phyloP scores from a whole-genome alignment of 2,113 vertebrate genomes.

The Myotis lucifugus region DNA sequence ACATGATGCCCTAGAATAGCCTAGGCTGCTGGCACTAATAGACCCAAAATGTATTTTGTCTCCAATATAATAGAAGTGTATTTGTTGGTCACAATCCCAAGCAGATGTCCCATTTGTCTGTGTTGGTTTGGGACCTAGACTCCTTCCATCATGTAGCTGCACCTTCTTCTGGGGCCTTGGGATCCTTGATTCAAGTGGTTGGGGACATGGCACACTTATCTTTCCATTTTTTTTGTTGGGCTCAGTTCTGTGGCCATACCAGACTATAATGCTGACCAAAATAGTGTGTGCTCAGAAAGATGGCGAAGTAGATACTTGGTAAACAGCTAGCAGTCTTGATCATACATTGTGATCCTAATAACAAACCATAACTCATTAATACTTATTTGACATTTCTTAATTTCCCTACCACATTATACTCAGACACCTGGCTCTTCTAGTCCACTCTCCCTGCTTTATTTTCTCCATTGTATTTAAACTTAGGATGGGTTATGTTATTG shows the following conservation, averaged over 20 bases:
- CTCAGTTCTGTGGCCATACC: neutral
- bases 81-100: neutral
- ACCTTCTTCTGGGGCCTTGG: neutral
- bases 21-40: neutral
- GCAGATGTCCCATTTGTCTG: neutral
- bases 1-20: neutral
- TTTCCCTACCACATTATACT: neutral
- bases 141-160: neutral
- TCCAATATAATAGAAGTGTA: neutral
- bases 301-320: neutral
- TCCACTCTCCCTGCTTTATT: neutral
- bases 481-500: neutral
- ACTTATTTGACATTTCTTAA: neutral
- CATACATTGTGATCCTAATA: neutral
- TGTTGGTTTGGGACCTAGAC: neutral
- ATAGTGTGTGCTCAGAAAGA: neutral
- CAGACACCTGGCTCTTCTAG: neutral
- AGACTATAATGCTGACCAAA: neutral
- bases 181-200: neutral
- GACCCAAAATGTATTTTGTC: neutral
- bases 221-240: neutral
- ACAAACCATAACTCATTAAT: neutral
- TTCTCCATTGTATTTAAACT: neutral
- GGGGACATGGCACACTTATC: neutral
- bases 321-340: neutral